phyloP scores from a whole-genome alignment of 2,113 vertebrate genomes.

The Podilymbus podiceps region DNA sequence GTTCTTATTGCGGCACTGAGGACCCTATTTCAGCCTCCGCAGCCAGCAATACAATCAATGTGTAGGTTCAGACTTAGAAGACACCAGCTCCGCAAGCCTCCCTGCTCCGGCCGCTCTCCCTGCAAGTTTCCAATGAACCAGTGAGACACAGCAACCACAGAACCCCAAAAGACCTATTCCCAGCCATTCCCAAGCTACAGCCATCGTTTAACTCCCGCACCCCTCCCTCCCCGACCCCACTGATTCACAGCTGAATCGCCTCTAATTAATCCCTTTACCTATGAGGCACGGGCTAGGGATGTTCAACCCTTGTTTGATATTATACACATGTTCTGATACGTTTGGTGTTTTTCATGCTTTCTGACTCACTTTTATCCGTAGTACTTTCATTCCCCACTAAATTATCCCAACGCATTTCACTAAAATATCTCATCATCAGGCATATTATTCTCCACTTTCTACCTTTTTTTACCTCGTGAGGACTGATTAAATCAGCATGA shows the following conservation, averaged over 20 bases:
- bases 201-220: neutral
- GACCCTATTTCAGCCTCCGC: neutral
- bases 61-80: neutral
- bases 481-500: conserved; percentile 81
- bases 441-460: conserved; percentile 70
- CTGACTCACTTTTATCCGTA: conserved; percentile 33
- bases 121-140: neutral
- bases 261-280: neutral
- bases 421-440: conserved; percentile 75
- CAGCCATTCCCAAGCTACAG: neutral
- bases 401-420: conserved; percentile 71
- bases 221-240: neutral
- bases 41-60: accelerated
- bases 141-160: neutral
- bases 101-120: neutral
- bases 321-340: neutral
- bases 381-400: conserved; percentile 65
- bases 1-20: neutral
- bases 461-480: conserved; percentile 65
- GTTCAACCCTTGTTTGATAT: neutral
- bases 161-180: neutral
- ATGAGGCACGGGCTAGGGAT: neutral
- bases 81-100: neutral
- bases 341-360: conserved; percentile 28
- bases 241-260: neutral